Evolutionary conservation across 2,797 vertebrate genomes (phyloP).

Genomic region (Neosilurus hyrtlii): DNA sequence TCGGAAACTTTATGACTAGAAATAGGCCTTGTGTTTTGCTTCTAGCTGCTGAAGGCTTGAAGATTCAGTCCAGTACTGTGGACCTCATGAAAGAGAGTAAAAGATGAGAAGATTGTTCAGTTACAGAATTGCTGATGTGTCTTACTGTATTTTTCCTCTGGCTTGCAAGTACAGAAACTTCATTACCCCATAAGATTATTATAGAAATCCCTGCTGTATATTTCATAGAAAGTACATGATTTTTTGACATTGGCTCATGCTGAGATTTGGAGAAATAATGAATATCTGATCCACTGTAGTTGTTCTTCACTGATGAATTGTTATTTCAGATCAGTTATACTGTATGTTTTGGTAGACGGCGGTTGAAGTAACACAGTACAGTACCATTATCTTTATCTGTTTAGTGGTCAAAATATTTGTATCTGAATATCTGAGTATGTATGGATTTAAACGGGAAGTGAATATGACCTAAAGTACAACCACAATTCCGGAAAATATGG

Average conservation of each 20-base stretch:
- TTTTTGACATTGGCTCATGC: neutral
- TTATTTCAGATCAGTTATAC: neutral
- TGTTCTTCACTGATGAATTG: neutral
- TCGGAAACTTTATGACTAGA: conserved; percentile 7
- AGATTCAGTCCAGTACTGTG: conserved; percentile 9
- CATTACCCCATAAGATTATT: conserved; percentile 10
- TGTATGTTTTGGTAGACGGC: neutral
- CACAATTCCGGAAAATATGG: too few relatives aligned
- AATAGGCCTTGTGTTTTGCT: conserved; percentile 29
- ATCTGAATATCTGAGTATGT: too few relatives aligned
- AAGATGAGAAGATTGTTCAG: conserved; percentile 40
- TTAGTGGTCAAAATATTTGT: neutral
- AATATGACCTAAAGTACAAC: neutral
- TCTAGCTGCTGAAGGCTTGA: neutral
- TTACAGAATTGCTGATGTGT: conserved; percentile 40
- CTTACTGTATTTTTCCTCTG: conserved; percentile 7
- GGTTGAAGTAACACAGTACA: too few relatives aligned
- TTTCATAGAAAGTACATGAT: neutral
- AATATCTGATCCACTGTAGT: neutral
- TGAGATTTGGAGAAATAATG: neutral
- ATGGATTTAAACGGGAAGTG: neutral
- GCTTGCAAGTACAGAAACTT: conserved; percentile 20
- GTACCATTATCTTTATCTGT: too few relatives aligned
- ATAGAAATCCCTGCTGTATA: neutral
- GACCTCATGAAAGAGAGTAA: conserved; percentile 51